These are phyloP conservation scores for Procambarus clarkii DNA, from an alignment of 1,140 invertebrate species.

Conservation along the genomic window DNA sequence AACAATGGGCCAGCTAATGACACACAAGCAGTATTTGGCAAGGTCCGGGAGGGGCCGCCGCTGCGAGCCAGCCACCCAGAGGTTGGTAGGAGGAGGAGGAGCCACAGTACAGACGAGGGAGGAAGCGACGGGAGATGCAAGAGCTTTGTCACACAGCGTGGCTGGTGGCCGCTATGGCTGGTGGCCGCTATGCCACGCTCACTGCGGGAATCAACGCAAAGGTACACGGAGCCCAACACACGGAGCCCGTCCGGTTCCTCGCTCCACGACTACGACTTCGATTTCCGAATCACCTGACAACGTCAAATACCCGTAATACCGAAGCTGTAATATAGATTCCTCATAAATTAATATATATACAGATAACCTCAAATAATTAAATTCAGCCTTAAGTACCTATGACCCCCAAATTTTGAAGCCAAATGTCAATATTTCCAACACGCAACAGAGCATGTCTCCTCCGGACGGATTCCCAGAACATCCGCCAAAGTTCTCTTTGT, in stretches of 20 bases:
- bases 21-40: slow-evolving; percentile 22
- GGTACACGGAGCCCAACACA: slow-evolving; percentile 56
- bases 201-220: slow-evolving; percentile 62
- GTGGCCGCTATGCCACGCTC: slow-evolving; percentile 52
- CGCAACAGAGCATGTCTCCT: background rate
- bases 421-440: too few relatives aligned
- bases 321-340: too few relatives aligned
- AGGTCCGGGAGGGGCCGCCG: background rate
- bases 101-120: background rate
- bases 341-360: too few relatives aligned
- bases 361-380: too few relatives aligned
- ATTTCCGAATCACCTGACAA: background rate
- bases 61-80: too few relatives aligned
- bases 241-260: slow-evolving; percentile 3
- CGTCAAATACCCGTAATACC: too few relatives aligned
- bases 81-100: too few relatives aligned
- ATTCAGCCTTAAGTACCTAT: too few relatives aligned
- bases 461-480: slow-evolving; percentile 23
- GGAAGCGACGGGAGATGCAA: background rate
- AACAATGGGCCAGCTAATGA: slow-evolving; percentile 13
- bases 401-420: too few relatives aligned
- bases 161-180: slow-evolving; percentile 42
- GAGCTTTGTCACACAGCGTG: slow-evolving; percentile 18
- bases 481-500: slow-evolving; percentile 51
- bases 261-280: background rate